Conservation (phyloP, 2,888 invertebrate genomes). For the Pollenia amentaria region DNA sequence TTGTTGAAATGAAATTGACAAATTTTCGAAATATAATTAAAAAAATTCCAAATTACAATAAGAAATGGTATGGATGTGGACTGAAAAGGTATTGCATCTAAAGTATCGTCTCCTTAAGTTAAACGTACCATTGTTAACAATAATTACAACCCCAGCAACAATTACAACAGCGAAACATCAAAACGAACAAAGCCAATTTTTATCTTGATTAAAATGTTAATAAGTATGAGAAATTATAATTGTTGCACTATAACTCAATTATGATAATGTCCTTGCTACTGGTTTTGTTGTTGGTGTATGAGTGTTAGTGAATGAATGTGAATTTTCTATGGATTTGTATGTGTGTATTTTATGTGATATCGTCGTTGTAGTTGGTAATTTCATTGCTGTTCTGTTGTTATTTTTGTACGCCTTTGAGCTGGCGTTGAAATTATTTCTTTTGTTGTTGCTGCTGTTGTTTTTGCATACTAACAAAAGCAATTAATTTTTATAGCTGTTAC, state of each 20-base stretch:
- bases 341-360: slow-evolving; percentile 11
- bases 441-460: slow-evolving; percentile 31
- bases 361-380: not conserved
- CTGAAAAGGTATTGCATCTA: no score
- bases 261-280: slow-evolving; percentile 61
- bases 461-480: slow-evolving; percentile 62
- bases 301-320: not conserved
- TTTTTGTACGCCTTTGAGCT: not conserved
- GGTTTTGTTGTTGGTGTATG: not conserved
- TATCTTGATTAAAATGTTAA: slow-evolving; percentile 71
- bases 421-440: not conserved
- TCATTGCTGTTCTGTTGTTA: slow-evolving; percentile 44
- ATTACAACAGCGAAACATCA: not conserved
- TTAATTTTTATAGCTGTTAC: slow-evolving; percentile 67
- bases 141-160: not conserved
- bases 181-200: slow-evolving; percentile 52
- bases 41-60: no score
- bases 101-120: no score
- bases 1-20: no score
- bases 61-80: no score
- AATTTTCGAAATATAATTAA: no score
- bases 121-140: slow-evolving; percentile 26
- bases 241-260: slow-evolving; percentile 71
- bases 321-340: slow-evolving; percentile 9
- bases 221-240: slow-evolving; percentile 68